Percentiles rank a stretch among this genome's conserved stretches.
Evolutionary conservation across 2,888 invertebrate species (phyloP).

Genomic region (Melipona beecheii): DNA sequence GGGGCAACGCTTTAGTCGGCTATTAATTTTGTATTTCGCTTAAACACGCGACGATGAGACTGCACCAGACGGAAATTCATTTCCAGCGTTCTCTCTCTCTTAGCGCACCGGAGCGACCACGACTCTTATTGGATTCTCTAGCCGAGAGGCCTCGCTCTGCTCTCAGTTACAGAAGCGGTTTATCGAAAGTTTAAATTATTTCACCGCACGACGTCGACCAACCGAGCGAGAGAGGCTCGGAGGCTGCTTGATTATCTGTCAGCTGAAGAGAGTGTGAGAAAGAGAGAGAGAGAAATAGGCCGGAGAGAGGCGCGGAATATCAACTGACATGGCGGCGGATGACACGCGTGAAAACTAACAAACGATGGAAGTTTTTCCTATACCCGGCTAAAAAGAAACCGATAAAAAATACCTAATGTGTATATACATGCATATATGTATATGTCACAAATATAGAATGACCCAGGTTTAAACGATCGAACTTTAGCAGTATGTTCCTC

Average conservation of each 20-base stretch:
- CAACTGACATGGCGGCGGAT: not conserved
- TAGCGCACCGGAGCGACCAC: constrained; percentile 55
- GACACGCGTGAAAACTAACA: constrained; percentile 1
- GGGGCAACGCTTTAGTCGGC: constrained; percentile 54
- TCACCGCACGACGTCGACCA: constrained; percentile 55
- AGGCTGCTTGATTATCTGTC: constrained; percentile 32
- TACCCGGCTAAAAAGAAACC: not conserved
- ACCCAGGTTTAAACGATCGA: no score
- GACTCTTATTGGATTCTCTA: constrained; percentile 69
- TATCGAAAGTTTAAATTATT: constrained; percentile 75
- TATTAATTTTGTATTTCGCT: constrained; percentile 74
- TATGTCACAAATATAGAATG: no score
- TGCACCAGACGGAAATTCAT: constrained; percentile 72
- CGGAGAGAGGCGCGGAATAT: not conserved
- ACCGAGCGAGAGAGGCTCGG: constrained; percentile 12
- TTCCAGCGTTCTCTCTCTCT: constrained; percentile 55
- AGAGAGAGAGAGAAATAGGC: not conserved
- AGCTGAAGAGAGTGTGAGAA: not conserved
- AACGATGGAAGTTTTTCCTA: not conserved
- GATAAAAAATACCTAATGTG: not conserved
- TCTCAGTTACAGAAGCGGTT: constrained; percentile 70
- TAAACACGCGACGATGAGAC: constrained; percentile 71
- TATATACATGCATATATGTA: no score
- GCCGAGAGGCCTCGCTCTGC: constrained; percentile 58
- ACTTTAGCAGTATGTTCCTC: no score